Conservation (phyloP, 2,888 invertebrate genomes). For the Beris chalybata region DNA sequence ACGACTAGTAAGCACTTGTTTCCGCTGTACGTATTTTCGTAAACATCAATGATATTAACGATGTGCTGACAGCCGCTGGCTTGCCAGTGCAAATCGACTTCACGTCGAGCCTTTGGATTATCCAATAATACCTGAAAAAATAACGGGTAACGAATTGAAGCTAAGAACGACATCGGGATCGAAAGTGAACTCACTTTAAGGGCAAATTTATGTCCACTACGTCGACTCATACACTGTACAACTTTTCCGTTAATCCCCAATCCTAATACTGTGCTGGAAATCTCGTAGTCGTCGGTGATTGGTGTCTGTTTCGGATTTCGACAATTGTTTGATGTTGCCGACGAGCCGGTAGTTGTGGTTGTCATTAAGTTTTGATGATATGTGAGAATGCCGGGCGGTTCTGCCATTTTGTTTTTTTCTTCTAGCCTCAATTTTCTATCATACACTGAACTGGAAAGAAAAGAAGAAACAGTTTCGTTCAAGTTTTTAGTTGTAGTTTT, state of each 20-base stretch:
- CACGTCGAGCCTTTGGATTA: conserved; percentile 87
- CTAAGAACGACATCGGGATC: not conserved
- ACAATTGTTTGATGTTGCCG: not conserved
- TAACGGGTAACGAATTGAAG: not conserved
- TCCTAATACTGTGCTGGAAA: conserved; percentile 90
- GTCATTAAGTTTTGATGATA: too few species aligned
- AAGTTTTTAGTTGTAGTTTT: too few species aligned
- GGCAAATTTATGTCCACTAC: conserved; percentile 79
- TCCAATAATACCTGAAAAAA: conserved; percentile 77
- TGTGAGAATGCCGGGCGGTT: too few species aligned
- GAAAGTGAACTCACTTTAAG: conserved; percentile 70
- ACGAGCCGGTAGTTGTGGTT: too few species aligned
- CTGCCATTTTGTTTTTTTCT: too few species aligned
- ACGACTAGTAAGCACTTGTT: conserved; percentile 92
- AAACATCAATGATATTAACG: conserved; percentile 88
- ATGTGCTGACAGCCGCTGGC: conserved; percentile 90
- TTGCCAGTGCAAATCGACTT: conserved; percentile 94
- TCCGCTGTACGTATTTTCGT: conserved; percentile 93
- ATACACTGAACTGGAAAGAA: too few species aligned
- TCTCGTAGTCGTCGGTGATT: conserved; percentile 88
- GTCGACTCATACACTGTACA: conserved; percentile 85
- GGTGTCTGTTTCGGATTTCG: conserved; percentile 70
- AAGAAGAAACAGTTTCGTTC: too few species aligned
- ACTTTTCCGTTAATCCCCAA: conserved; percentile 99
- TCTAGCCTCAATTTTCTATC: too few species aligned